Base-by-base conservation (phyloP, 2,113 vertebrate species). In the Nematolebias whitei region DNA sequence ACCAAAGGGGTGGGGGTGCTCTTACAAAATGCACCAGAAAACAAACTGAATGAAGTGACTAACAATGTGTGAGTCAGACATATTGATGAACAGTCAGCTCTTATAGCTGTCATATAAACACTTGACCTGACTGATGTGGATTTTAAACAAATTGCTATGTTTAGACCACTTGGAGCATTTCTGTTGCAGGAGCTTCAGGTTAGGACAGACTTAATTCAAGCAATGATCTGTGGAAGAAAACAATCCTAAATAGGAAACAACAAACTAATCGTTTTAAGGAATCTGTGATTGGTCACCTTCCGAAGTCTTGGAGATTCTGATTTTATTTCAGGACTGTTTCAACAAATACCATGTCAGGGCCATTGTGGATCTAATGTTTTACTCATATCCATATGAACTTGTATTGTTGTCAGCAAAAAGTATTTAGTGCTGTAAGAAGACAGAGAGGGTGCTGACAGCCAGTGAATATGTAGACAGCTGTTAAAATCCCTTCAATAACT, bases 401-500 rank as follows among this genome's bases (percentile, higher is more conserved):
- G 40, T 14, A 15, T 6, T 41, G 40, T 15, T 15, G 40, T 41
- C 12, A 19, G 51, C 2, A 47, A 2, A 63, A 72, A 69, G 20
- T 15, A 8, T 26, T 61, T 7, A 55, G 41, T 16, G n/a, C n/a
- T n/a, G 26, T 50, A 20, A 63, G 32, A 45, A 59, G 49, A 54
- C 24, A 58, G 14, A 50, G 10, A 48, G n/a, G 20, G 19, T 15
- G 2, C 32, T 35, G 59, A 45, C 18, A 50, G 52, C 11, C 10
- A n/a, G 7, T 48, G 9, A 29, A 58, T 0, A 38, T 29, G 53
- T 23, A 59, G 26, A 45, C 15, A 1, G 35, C 16, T n/a, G 50
- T 16, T 53, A 67, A 54, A 35, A 38, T 57, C 40, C 32, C 64
- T 19, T 35, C 54, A 68, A 18, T 35, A 63, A 56, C 53, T 40